These are phyloP conservation scores for Coluber constrictor DNA, from an alignment of 2,797 vertebrate species.

Conservation along the genomic window DNA sequence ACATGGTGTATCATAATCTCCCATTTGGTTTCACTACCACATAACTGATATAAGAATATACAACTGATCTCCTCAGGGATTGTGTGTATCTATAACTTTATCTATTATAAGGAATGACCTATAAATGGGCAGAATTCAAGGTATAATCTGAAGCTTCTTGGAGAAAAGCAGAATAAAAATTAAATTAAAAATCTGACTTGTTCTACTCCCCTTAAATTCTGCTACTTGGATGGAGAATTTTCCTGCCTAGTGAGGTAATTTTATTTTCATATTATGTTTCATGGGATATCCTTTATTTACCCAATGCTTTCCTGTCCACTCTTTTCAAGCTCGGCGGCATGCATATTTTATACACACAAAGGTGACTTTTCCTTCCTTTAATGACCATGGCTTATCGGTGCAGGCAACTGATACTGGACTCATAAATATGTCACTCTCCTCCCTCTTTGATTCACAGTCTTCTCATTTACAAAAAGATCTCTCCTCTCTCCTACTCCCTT, in stretches of 20 bases:
- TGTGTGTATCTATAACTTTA: background rate
- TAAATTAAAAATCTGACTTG: background rate
- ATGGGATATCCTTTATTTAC: constrained; percentile 80
- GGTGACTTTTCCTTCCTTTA: constrained; percentile 80
- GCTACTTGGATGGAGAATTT: constrained; percentile 55
- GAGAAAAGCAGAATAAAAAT: background rate
- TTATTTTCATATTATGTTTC: constrained; percentile 72
- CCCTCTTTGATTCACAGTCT: constrained; percentile 25
- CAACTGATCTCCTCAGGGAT: background rate
- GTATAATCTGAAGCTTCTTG: background rate
- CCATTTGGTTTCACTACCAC: background rate
- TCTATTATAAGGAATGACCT: background rate
- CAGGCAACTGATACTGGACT: constrained; percentile 70
- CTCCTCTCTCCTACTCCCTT: background rate
- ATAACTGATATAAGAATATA: background rate
- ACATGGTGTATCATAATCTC: background rate
- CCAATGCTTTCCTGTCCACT: constrained; percentile 74
- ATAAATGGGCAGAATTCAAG: background rate
- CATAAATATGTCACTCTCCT: constrained; percentile 73
- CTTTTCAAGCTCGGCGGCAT: constrained; percentile 71
- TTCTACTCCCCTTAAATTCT: constrained; percentile 33
- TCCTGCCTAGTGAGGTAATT: constrained; percentile 65
- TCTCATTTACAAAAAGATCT: constrained; percentile 2
- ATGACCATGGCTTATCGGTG: constrained; percentile 72
- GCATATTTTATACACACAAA: constrained; percentile 76